phyloP scores from a whole-genome alignment of 2,888 invertebrate genomes.

The Cephus pygmeus region DNA sequence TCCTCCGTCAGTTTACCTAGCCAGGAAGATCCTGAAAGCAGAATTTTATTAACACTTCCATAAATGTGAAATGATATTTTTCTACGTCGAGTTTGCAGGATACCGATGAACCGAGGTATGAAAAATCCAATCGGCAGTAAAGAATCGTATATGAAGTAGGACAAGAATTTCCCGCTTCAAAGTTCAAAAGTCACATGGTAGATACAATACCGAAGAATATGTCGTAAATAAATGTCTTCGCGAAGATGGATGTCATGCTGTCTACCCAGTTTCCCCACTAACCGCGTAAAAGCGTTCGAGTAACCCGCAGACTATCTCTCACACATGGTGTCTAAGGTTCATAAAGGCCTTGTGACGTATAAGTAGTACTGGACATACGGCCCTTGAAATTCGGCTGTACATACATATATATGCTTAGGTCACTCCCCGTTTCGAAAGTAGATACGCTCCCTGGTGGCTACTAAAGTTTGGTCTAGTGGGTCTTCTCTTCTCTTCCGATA shows the following conservation, averaged over 20 bases:
- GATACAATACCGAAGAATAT: background rate
- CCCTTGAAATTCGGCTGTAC: background rate
- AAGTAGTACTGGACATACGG: background rate
- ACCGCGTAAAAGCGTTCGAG: background rate
- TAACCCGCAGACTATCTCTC: background rate
- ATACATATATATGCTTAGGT: background rate
- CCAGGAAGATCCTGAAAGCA: background rate
- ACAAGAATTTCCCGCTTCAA: background rate
- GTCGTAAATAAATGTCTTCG: background rate
- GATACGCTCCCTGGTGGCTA: conserved; percentile 2
- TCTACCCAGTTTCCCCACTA: background rate
- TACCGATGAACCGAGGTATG: background rate
- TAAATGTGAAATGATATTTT: background rate
- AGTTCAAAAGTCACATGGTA: background rate
- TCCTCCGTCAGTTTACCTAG: background rate
- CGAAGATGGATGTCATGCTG: background rate
- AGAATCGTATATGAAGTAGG: background rate
- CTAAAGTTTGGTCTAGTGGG: background rate
- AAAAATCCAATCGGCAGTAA: background rate
- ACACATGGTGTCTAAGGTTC: background rate
- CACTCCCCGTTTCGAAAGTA: background rate
- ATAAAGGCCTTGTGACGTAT: background rate
- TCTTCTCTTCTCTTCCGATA: background rate
- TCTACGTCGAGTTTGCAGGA: background rate
- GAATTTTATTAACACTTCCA: background rate